These are phyloP conservation scores for Vultur gryphus DNA, from an alignment of 2,797 vertebrate genomes.

Conservation along the genomic window DNA sequence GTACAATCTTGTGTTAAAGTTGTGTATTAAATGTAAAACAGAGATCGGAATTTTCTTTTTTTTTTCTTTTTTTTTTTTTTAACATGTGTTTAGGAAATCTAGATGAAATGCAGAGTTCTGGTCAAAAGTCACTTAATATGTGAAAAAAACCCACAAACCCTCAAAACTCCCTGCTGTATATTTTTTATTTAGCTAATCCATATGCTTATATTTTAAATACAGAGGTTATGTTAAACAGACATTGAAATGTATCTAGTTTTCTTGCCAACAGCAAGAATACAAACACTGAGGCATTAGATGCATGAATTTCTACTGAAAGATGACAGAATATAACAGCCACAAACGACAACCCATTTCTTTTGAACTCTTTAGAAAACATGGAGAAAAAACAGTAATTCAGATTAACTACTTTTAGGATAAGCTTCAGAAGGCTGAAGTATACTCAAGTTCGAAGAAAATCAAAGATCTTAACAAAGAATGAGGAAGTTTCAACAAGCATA, in stretches of 20 bases:
- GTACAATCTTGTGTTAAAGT: neutral
- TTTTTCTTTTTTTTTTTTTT: neutral
- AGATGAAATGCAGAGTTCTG: neutral
- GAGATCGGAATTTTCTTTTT: neutral
- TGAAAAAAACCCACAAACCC: neutral
- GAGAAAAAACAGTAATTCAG: neutral
- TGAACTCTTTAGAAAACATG: neutral
- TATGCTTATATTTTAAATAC: neutral
- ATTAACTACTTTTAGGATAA: neutral
- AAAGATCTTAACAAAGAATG: neutral
- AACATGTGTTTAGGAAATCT: neutral
- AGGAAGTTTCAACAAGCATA: neutral
- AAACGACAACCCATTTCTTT: neutral
- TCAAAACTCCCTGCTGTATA: neutral
- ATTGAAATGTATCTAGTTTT: neutral
- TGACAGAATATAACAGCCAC: neutral
- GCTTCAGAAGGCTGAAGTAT: neutral
- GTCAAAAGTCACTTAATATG: neutral
- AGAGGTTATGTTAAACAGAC: neutral
- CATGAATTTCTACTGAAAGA: neutral
- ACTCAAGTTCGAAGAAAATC: neutral
- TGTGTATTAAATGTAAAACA: neutral
- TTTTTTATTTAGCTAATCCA: neutral
- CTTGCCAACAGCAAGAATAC: neutral
- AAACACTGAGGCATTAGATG: neutral